Base-by-base conservation (phyloP, 1,140 invertebrate genomes). In the Listronotus bonariensis region DNA sequence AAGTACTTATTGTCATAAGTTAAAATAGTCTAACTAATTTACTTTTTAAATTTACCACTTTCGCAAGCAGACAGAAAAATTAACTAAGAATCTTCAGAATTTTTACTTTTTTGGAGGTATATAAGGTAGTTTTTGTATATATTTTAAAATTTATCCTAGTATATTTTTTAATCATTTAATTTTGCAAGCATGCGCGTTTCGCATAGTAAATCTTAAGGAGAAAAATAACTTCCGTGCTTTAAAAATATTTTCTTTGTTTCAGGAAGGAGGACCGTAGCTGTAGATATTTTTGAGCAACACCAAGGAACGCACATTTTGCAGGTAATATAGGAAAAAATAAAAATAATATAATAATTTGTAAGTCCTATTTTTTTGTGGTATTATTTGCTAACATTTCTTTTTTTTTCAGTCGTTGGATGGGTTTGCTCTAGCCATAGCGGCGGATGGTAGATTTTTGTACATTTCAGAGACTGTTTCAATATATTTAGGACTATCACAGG, bases 391-490 rank as follows among this genome's bases (percentile, higher is more conserved):
- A 15, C 36, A 49, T n/a, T 49, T 56, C 68, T 69, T 74, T 82
- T 77, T 77, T 74, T 87, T 86, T 75, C 86, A 97, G 93, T 95
- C 94, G 53, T 82, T 98, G 74, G 96, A 98, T 81, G 96, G 96
- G 31, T 98, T 98, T 81, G 95, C 94, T 66, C 89, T 98, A 81
- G 92, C 93, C 14, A 86, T 98, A 45, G 93, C 92, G 36, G 92
- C 92, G 71, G 96, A 98, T 82, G 96, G 95, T 67, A 86, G 96
- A 76, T 98, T 98, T 82, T 86, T 98, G 74, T 98, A 98, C 84
- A 97, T 98, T 84, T 98, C 96, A 68, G 96, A 98, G 86, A 98
- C 96, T 68, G 96, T 98, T 72, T 98, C 96, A 76, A 98, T 98
- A 81, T 98, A 98, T 84, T 87, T 98, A 78, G 96, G 96, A 72